Evolutionary conservation across 2,888 invertebrate genomes (phyloP), one percentile per base, ranked within the genome.

Genomic region (Molanna angustata): DNA sequence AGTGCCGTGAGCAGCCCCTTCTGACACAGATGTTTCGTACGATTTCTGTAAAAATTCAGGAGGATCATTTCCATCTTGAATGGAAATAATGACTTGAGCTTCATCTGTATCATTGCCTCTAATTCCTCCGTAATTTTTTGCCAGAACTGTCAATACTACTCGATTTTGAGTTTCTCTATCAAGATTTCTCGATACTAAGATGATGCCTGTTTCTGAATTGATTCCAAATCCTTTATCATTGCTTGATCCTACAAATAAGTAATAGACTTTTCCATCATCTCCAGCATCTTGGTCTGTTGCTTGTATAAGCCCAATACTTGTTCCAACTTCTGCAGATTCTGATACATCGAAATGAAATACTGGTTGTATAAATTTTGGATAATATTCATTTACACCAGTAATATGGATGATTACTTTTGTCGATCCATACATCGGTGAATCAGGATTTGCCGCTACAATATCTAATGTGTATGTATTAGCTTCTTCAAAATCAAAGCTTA

Each of bases 1-100:
- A 7, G 88, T 84, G 1, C 93, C 94, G 7, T 85, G 70, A 0
- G 71, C 64, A 0, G 86, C 87, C 16, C 88, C 90, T 75, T 97
- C 96, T 1, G 88, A 86, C 17, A 96, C 80, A 55, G 80, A 82
- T 0, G 88, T 83, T 64, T 88, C 86, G 67, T 96, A 96, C 16
- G 81, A 67, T 43, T 79, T 79, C 63, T 87, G 83, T n/a, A 86
- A 70, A 67, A 97, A 97, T 67, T 92, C 91, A 0, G 96, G 96
- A 1, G 96, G 94, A 74, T 96, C 96, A 67, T 96, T 96, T 16
- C 95, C 95, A 69, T 96, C 96, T 73, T 94, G 92, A 58, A 97
- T 90, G 0, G 90, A 88, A 57, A 97, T 88, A 42, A 92, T 90
- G 1, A 97, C 90, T 71, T 93, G 92, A 2, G 95, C 95, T 72